These are phyloP conservation scores for Nettapus auritus DNA, from an alignment of 2,113 vertebrate species.

Conservation along the genomic window DNA sequence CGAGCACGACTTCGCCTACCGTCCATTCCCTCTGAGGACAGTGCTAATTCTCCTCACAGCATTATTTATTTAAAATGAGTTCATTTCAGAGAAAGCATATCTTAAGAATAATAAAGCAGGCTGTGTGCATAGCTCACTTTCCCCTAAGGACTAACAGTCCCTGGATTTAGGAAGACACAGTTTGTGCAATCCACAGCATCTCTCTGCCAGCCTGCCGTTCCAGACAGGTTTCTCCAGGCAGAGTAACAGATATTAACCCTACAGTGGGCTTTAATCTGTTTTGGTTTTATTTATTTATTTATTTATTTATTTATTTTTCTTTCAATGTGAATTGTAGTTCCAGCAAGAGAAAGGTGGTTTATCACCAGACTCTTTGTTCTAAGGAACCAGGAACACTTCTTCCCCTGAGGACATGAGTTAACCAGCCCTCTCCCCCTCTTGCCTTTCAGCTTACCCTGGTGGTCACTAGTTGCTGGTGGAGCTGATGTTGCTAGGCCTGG, in stretches of 20 bases:
- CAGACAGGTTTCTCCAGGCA: not conserved
- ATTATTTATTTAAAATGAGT: constrained; percentile 41
- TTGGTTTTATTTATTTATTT: not conserved
- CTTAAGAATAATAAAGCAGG: constrained; percentile 27
- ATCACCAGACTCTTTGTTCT: not conserved
- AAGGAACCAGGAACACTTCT: not conserved
- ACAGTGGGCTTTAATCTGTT: not conserved
- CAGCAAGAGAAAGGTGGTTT: not conserved
- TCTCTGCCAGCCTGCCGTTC: not conserved
- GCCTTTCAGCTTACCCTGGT: not conserved
- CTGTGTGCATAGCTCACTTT: not conserved
- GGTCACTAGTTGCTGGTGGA: not conserved
- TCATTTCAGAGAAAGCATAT: constrained; percentile 17
- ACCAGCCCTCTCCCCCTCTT: not conserved
- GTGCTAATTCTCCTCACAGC: not conserved
- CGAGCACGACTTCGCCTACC: not conserved
- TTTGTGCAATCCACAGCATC: not conserved
- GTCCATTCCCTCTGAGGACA: not conserved
- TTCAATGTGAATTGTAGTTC: not conserved
- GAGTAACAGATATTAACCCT: not conserved
- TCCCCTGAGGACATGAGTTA: not conserved
- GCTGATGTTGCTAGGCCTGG: not conserved
- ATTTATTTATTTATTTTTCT: not conserved
- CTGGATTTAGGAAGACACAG: not conserved
- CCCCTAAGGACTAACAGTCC: not conserved